Base-by-base conservation (phyloP, 2,888 invertebrate species). In the Lomographa bimaculata region DNA sequence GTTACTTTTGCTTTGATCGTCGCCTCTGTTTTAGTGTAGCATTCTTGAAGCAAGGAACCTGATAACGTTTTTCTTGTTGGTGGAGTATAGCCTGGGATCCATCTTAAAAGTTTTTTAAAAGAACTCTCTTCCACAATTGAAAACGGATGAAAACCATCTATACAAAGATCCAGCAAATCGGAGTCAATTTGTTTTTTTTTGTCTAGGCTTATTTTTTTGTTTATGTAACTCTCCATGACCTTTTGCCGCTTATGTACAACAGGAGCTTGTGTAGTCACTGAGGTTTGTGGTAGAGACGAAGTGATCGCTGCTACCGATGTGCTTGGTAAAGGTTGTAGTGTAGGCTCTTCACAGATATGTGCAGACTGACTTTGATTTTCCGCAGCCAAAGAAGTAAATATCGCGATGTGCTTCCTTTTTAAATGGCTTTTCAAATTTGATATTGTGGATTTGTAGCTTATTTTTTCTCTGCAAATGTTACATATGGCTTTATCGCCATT, bases 71-170 rank as follows among this genome's bases (percentile, higher is more conserved):
- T 61, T 7, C 57, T 16, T 1, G 54, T 40, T 1, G 61, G 59
- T 3, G 54, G 29, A 7, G 39, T 5, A 29, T 59, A 59, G 0
- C 57, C 57, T 0, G 61, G 57, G 33, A 61, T 57, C 53, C 54
- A 58, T 0, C 46, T 18, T 7, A 29, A 34, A 27, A 54, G 47
- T 28, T 55, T 58, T 38, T 19, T 34, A 29, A 58, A 59, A 0
- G 49, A 25, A n/a, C 51, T 38, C 43, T 62, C 55, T 38, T 62
- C 54, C 0, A 62, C 59, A 3, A 59, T 30, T 0, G 47, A 46
- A 33, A 58, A 59, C 1, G 57, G 59, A 7, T 58, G 59, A 28
- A 47, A 57, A 1, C 39, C 25, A 16, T 54, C 53, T 1, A 32
- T 41, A 11, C 47, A 26, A 3, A 35, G 7, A 14, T 27, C 20